These are phyloP conservation scores for Oncorhynchus clarkii DNA, from an alignment of 2,113 vertebrate species.

Conservation along the genomic window DNA sequence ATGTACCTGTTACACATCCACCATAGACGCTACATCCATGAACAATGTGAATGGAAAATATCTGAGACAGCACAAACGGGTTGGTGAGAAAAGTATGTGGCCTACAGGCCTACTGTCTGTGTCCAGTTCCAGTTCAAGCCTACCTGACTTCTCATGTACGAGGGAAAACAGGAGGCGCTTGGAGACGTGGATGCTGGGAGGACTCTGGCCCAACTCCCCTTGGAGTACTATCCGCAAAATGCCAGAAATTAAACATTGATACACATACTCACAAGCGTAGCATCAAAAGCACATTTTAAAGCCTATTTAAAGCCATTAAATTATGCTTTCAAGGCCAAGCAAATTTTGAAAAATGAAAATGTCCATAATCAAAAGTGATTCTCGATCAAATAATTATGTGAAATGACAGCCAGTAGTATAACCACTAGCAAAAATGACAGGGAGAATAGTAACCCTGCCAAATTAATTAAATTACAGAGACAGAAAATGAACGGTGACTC, in stretches of 20 bases:
- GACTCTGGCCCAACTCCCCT: slow-evolving; percentile 81
- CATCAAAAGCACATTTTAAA: too few relatives aligned
- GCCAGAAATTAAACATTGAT: too few relatives aligned
- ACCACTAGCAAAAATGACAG: neutral
- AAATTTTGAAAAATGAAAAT: neutral
- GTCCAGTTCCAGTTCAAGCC: slow-evolving; percentile 4
- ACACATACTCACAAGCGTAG: too few relatives aligned
- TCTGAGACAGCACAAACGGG: neutral
- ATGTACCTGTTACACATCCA: too few relatives aligned
- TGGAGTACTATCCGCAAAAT: slow-evolving; percentile 68
- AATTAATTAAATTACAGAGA: neutral
- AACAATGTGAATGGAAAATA: neutral
- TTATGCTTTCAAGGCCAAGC: neutral
- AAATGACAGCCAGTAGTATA: neutral
- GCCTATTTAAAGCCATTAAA: too few relatives aligned
- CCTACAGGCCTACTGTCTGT: neutral
- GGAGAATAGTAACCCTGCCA: neutral
- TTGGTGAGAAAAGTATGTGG: neutral
- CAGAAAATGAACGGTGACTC: neutral
- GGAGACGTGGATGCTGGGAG: slow-evolving; percentile 90
- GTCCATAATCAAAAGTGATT: neutral
- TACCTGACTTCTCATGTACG: slow-evolving; percentile 97
- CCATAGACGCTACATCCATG: too few relatives aligned
- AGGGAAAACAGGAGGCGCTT: slow-evolving; percentile 98
- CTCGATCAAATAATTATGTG: neutral